These are phyloP conservation scores for Cotesia congregata DNA, from an alignment of 2,888 invertebrate species.

Conservation along the genomic window DNA sequence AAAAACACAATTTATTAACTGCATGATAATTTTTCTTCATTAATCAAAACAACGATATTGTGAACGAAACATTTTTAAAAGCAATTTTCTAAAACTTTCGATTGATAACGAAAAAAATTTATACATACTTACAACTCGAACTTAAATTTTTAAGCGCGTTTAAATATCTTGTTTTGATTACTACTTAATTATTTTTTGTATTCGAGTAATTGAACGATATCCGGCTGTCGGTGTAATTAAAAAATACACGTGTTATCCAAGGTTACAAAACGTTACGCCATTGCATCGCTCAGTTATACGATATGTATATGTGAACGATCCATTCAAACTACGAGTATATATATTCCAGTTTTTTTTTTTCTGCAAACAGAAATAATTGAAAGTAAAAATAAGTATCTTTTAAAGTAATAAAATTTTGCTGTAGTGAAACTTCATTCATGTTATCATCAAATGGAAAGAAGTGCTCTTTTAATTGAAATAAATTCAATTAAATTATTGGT, in stretches of 20 bases:
- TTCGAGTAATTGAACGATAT: conserved; percentile 39
- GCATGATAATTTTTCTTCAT: too few relatives aligned
- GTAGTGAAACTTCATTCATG: not conserved
- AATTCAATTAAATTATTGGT: too few relatives aligned
- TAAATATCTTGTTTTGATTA: conserved; percentile 1
- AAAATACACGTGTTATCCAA: conserved; percentile 35
- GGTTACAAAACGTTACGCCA: conserved; percentile 16
- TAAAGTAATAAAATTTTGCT: not conserved
- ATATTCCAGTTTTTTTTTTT: conserved; percentile 1
- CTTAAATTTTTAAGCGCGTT: not conserved
- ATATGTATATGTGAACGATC: conserved; percentile 22
- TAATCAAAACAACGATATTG: too few relatives aligned
- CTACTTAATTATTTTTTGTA: conserved; percentile 27
- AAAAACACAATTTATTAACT: too few relatives aligned
- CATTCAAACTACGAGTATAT: not conserved
- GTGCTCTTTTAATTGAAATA: too few relatives aligned
- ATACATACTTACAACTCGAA: not conserved
- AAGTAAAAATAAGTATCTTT: not conserved
- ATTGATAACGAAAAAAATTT: too few relatives aligned
- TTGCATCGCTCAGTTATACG: conserved; percentile 23
- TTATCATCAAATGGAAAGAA: too few relatives aligned
- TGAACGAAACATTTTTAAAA: too few relatives aligned
- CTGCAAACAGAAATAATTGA: not conserved
- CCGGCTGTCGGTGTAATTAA: conserved; percentile 34
- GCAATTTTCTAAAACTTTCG: too few relatives aligned